These are phyloP conservation scores for Acanthosoma haemorrhoidale DNA, from an alignment of 2,888 invertebrate species.

Conservation along the genomic window DNA sequence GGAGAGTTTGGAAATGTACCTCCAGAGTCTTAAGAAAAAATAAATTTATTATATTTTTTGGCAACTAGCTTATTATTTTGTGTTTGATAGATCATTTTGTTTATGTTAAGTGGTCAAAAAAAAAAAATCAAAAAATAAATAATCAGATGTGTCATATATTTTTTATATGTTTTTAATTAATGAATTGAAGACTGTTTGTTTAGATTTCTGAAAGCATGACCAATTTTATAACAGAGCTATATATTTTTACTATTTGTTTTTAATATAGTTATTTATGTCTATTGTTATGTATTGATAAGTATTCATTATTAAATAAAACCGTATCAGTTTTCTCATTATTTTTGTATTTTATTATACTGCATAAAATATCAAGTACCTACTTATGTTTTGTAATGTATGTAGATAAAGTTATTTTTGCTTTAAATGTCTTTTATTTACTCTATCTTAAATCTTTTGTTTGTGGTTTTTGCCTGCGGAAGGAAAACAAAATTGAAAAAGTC, in stretches of 20 bases:
- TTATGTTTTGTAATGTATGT: too few relatives aligned
- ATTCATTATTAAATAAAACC: background rate
- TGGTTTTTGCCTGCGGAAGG: too few relatives aligned
- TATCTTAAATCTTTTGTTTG: too few relatives aligned
- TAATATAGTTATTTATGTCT: too few relatives aligned
- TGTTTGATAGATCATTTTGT: background rate
- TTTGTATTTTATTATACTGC: too few relatives aligned
- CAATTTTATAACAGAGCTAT: background rate
- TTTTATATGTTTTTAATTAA: background rate
- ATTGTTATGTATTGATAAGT: background rate
- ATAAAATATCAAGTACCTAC: too few relatives aligned
- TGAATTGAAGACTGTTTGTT: background rate
- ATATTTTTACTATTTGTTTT: background rate
- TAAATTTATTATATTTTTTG: background rate
- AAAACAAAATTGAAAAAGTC: too few relatives aligned
- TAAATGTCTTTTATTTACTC: too few relatives aligned
- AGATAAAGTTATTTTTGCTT: too few relatives aligned
- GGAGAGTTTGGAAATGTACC: conserved; percentile 63
- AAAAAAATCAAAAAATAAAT: background rate
- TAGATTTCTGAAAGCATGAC: background rate
- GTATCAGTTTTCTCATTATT: too few relatives aligned
- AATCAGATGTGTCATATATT: background rate
- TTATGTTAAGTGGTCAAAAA: background rate
- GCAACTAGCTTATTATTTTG: background rate
- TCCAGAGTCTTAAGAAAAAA: conserved; percentile 57